Evolutionary conservation across 2,888 invertebrate genomes (phyloP), one percentile per base, ranked within the genome.

Genomic region (Dendrolimus houi): DNA sequence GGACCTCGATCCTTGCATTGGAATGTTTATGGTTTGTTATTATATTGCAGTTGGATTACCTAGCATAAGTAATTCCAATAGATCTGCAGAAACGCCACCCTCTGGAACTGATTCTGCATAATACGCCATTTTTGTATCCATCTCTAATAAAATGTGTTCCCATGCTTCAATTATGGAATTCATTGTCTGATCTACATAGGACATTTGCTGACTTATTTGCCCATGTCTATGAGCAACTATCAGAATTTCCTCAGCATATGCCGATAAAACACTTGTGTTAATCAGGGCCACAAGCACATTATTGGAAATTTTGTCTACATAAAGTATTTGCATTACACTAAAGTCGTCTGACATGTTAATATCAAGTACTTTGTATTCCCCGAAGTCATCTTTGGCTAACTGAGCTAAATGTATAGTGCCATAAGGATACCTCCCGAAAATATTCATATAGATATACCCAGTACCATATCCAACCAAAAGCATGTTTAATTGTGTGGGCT

Each of bases 121-220:
- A 66, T 95, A 94, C 1, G 96, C 94, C 69, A 99, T 92, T 86
- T 98, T 98, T 55, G 96, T 95, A 77, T 98, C 98, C 94, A 98
- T 96, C 88, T 98, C 98, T 54, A 98, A 80, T 52, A 98, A 91
- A 70, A 98, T 97, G 64, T 96, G 97, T 79, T 98, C 98, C 97
- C 98, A 98, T 0, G 97, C 96, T 84, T 98, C 98, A 52, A 93
- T 94, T 64, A 97, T 95, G 8, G 95, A 94, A 66, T 93, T 93
- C 83, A 97, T 94, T 0, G 96, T 96, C 66, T 94, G 94, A 57
- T 94, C 94, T 47, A 97, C 85, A 62, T 93, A 91, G 71, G 93
- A 93, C 72, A 96, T 89, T 53, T 97, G 92, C 67, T 94, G 92
- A 10, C 93, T 81, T 41, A 97, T 92, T 72, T 95, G 94, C 8